Evolutionary conservation across 2,797 vertebrate genomes (phyloP).

Genomic region (Pipistrellus nathusii): DNA sequence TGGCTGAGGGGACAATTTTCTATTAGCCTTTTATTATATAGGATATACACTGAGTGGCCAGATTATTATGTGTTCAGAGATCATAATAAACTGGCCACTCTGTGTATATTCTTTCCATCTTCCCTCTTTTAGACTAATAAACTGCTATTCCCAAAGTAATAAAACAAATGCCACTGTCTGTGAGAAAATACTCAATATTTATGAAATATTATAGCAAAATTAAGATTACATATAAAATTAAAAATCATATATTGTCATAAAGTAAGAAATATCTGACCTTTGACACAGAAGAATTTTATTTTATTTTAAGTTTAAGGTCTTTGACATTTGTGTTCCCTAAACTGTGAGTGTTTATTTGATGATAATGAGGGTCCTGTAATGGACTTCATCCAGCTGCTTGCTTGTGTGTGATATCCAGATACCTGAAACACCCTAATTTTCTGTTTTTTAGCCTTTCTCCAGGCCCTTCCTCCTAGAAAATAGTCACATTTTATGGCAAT

Average conservation of each 20-base stretch:
- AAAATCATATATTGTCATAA: background rate
- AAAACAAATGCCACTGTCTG: background rate
- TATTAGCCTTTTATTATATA: no score
- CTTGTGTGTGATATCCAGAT: background rate
- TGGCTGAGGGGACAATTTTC: no score
- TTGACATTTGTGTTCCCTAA: background rate
- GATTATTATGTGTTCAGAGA: no score
- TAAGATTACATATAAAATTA: background rate
- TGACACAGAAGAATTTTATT: background rate
- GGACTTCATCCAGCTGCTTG: background rate
- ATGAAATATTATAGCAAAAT: conserved; percentile 17
- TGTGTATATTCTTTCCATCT: background rate
- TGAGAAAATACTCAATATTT: conserved; percentile 32
- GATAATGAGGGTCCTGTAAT: background rate
- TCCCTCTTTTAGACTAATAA: background rate
- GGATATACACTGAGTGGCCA: no score
- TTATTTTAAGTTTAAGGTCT: background rate
- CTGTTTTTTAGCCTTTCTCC: background rate
- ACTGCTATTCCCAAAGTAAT: background rate
- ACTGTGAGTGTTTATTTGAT: background rate
- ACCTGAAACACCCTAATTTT: background rate
- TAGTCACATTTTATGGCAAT: conserved; percentile 3
- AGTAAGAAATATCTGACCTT: conserved; percentile 15
- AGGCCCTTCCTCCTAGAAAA: background rate
- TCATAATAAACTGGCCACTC: no score